Base-by-base conservation (phyloP, 2,113 vertebrate species). In the Bos taurus region DNA sequence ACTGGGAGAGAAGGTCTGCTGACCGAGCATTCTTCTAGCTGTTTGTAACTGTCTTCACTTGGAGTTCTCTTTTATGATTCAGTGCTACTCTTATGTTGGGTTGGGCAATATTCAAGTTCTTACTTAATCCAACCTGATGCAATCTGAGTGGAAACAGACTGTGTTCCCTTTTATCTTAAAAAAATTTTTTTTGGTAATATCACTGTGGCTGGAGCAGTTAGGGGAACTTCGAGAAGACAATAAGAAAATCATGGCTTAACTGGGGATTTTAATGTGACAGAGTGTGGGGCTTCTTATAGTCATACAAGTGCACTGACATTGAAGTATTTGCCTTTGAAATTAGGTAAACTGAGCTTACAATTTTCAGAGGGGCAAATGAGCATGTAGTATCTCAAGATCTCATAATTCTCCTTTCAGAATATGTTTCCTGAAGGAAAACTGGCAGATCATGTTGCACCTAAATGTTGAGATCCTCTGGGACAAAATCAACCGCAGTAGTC, bases 321-420 rank as follows among this genome's bases (percentile, higher is more conserved):
- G 19, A 91, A 90, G n/a, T 16, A 43, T 90, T 90, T 91, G 84
- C 52, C 74, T 95, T 95, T 93, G 50, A 96, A 95, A 95, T 14
- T n/a, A 5, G 4, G 16, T 93, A 85, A 97, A 89, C 16, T 46
- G 74, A 95, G 33, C 28, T 91, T 64, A 92, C 84, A 88, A 60
- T 67, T 57, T 94, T 30, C 82, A 84, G 67, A 52, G 84, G 28
- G 33, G 94, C 6, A 60, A 97, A 94, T 95, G 80, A 91, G 16
- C 48, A 56, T n/a, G 16, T 56, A 43, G 6, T 84, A 62, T 88
- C 77, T 96, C 60, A 86, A 78, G 30, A 82, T 54, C 86, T 93
- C 28, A 48, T 15, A 56, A 92, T 95, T 96, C 59, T 89, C 60
- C 26, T 93, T 92, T 90, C 33, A 82, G 83, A 92, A 86, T 23